A percentile compares a stretch with the other conserved stretches of the same genome.
Conservation (phyloP, 2,113 vertebrate species). For the Phoenicopterus ruber region DNA sequence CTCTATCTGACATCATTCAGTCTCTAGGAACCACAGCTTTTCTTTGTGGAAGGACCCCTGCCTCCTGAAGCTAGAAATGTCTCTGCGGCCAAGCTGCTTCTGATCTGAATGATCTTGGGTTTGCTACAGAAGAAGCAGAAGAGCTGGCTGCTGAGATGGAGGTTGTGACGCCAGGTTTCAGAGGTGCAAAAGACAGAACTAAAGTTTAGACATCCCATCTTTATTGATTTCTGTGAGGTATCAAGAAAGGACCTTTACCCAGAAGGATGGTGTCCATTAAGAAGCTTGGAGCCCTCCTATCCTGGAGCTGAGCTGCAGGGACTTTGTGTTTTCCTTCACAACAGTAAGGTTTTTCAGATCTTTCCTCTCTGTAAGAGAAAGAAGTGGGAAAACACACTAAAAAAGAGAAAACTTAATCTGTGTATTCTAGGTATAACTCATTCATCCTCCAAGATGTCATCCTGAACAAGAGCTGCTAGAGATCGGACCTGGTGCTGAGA, state of each 20-base stretch:
- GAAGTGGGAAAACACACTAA: neutral
- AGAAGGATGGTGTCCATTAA: neutral
- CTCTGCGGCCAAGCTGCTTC: neutral
- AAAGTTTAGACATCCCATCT: neutral
- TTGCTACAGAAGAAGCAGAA: neutral
- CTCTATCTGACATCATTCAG: neutral
- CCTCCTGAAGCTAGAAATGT: neutral
- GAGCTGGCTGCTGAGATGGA: neutral
- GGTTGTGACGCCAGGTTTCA: neutral
- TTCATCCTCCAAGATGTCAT: neutral
- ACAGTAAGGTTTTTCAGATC: neutral
- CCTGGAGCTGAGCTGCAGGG: neutral
- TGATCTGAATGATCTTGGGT: neutral
- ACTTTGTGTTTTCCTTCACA: neutral
- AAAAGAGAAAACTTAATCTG: neutral
- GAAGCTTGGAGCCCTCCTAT: neutral
- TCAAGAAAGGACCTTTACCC: neutral
- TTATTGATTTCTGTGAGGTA: neutral
- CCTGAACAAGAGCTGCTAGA: neutral
- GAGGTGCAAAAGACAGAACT: neutral
- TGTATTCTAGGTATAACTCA: neutral
- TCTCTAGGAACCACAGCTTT: neutral
- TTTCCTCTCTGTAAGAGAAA: neutral
- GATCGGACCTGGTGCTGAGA: neutral
- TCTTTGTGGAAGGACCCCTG: neutral